Conservation (phyloP, 92 coral and sea anemone species). For the Actinostola sp. region DNA sequence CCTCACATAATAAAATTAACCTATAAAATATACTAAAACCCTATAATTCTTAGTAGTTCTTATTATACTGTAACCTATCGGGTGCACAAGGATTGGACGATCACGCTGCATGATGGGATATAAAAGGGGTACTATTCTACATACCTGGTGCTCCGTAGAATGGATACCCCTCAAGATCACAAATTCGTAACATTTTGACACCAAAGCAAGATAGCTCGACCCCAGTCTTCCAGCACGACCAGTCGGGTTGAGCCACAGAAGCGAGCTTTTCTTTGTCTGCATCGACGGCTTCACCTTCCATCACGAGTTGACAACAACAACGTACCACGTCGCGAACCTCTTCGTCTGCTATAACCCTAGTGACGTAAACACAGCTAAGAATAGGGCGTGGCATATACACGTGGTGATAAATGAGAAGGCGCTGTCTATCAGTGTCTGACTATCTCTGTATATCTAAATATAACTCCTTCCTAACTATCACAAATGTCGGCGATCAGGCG, state of each 20-base stretch:
- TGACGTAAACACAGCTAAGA: neutral
- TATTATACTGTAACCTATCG: too few relatives aligned
- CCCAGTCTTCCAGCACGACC: slow-evolving; percentile 99
- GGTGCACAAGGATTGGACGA: too few relatives aligned
- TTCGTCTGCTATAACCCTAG: slow-evolving; percentile 89
- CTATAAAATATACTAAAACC: too few relatives aligned
- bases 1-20: too few relatives aligned
- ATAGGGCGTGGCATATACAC: too few relatives aligned
- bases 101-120: too few relatives aligned
- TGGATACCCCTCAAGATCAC: slow-evolving; percentile 84
- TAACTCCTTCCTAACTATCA: too few relatives aligned
- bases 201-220: slow-evolving; percentile 95
- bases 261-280: slow-evolving; percentile 79
- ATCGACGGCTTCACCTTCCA: slow-evolving; percentile 70
- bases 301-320: slow-evolving; percentile 82
- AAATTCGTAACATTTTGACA: slow-evolving; percentile 86
- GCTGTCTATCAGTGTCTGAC: too few relatives aligned
- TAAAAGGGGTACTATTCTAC: neutral
- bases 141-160: slow-evolving; percentile 97
- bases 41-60: too few relatives aligned
- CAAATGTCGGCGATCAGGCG: too few relatives aligned
- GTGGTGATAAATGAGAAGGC: too few relatives aligned
- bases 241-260: slow-evolving; percentile 85
- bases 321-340: slow-evolving; percentile 84
- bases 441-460: too few relatives aligned